phyloP scores from a whole-genome alignment of 2,888 invertebrate genomes.

The Leptinotarsa peninsularis region DNA sequence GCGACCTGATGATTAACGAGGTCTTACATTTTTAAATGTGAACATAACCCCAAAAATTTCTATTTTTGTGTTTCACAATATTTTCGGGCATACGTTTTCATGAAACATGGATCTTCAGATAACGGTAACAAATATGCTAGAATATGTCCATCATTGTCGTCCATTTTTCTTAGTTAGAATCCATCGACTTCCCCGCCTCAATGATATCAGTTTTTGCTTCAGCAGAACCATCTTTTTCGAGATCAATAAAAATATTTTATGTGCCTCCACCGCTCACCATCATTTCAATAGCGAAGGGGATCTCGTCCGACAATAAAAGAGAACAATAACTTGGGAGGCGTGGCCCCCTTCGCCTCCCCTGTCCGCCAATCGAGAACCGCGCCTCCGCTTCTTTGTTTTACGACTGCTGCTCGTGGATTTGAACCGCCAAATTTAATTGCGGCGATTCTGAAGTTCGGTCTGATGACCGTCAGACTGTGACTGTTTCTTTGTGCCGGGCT shows the following conservation, averaged over 20 bases:
- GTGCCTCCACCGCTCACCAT: slow-evolving; percentile 27
- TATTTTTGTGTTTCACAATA: no score
- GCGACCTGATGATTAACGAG: no score
- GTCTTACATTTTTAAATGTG: no score
- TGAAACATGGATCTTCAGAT: no score
- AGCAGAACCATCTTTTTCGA: slow-evolving; percentile 15
- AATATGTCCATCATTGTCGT: no score
- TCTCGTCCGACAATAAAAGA: slow-evolving; percentile 12
- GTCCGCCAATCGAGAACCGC: slow-evolving; percentile 59
- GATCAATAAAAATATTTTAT: slow-evolving; percentile 40
- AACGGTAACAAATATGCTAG: no score
- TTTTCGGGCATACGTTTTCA: no score
- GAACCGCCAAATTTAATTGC: slow-evolving; percentile 66
- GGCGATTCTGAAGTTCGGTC: slow-evolving; percentile 53
- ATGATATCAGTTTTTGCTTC: slow-evolving; percentile 17
- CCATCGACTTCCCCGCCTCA: neutral
- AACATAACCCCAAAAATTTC: no score
- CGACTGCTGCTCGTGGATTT: slow-evolving; percentile 60
- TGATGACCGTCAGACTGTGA: slow-evolving; percentile 48
- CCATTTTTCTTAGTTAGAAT: neutral
- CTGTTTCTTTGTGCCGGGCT: slow-evolving; percentile 33
- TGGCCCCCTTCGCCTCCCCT: slow-evolving; percentile 48
- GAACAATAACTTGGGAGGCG: slow-evolving; percentile 49
- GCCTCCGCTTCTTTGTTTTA: slow-evolving; percentile 53
- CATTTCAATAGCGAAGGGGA: slow-evolving; percentile 37